phyloP scores from a whole-genome alignment of 2,888 invertebrate genomes.

The Leuctra nigra region DNA sequence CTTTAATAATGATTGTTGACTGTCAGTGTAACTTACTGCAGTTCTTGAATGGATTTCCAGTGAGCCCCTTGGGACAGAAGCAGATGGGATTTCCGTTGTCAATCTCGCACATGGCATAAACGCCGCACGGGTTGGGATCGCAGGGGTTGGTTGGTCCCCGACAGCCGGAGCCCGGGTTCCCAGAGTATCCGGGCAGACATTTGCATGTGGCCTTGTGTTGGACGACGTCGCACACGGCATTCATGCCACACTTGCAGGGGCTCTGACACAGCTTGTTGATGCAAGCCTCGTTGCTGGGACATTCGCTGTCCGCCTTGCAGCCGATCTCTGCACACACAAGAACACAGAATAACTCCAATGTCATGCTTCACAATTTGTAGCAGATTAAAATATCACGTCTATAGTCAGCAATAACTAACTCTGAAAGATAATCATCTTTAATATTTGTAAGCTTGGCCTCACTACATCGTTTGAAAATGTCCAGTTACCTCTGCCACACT shows the following conservation, averaged over 20 bases:
- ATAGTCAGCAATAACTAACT: no score
- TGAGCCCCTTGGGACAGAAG: conserved; percentile 80
- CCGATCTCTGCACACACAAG: conserved; percentile 65
- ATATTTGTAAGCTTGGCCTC: no score
- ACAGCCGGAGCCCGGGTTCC: conserved; percentile 67
- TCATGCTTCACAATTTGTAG: no score
- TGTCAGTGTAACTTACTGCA: conserved; percentile 72
- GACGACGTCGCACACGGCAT: conserved; percentile 74
- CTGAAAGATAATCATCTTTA: no score
- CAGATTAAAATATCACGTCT: no score
- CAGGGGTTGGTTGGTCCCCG: conserved; percentile 69
- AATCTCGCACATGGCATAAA: conserved; percentile 74
- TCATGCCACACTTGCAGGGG: conserved; percentile 70
- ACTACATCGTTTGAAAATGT: neutral
- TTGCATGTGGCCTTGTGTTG: conserved; percentile 75
- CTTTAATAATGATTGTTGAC: no score
- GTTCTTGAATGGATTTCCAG: conserved; percentile 84
- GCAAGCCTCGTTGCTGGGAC: conserved; percentile 67
- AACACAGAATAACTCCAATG: no score
- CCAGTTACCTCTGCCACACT: conserved; percentile 60
- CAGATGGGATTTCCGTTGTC: conserved; percentile 83
- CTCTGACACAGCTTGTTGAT: conserved; percentile 68
- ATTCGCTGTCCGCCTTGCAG: conserved; percentile 64
- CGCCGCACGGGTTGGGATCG: conserved; percentile 80
- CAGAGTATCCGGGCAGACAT: conserved; percentile 73